These are phyloP conservation scores for Enteromius radiatus DNA, from an alignment of 2,797 vertebrate species.

Conservation along the genomic window DNA sequence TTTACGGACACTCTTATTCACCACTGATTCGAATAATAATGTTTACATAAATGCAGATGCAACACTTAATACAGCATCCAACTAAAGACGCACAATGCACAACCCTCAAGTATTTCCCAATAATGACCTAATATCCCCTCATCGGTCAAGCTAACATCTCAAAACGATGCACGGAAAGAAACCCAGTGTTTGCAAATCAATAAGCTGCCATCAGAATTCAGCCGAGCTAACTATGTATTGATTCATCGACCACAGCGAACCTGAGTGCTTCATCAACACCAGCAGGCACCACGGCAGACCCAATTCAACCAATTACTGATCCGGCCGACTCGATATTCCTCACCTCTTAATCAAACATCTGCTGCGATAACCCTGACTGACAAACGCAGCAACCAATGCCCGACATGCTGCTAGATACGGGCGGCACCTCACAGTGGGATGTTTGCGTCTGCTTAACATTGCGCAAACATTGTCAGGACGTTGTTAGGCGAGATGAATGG, in stretches of 20 bases:
- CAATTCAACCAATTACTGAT: conserved; percentile 28
- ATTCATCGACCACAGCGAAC: conserved; percentile 27
- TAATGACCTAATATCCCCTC: neutral
- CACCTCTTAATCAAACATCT: conserved; percentile 32
- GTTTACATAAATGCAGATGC: neutral
- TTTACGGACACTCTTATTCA: neutral
- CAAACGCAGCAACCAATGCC: neutral
- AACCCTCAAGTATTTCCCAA: conserved; percentile 5
- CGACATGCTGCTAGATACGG: neutral
- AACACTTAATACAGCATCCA: conserved; percentile 1
- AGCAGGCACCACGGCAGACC: neutral
- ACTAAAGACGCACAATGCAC: neutral
- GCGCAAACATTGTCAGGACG: conserved; percentile 44
- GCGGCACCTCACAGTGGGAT: conserved; percentile 21
- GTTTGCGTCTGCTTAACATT: conserved; percentile 51
- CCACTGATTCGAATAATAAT: neutral
- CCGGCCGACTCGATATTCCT: conserved; percentile 1
- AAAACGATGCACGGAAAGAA: conserved; percentile 6
- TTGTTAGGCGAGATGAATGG: conserved; percentile 53
- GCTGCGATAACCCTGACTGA: conserved; percentile 27
- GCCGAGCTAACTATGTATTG: conserved; percentile 29
- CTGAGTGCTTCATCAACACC: conserved; percentile 36
- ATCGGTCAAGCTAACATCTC: conserved; percentile 29
- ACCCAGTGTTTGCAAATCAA: conserved; percentile 33
- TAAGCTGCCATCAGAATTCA: conserved; percentile 45